Percentiles rank a stretch among this genome's conserved stretches.
These are phyloP conservation scores for Beris chalybata DNA, from an alignment of 2,888 invertebrate genomes.

Conservation along the genomic window DNA sequence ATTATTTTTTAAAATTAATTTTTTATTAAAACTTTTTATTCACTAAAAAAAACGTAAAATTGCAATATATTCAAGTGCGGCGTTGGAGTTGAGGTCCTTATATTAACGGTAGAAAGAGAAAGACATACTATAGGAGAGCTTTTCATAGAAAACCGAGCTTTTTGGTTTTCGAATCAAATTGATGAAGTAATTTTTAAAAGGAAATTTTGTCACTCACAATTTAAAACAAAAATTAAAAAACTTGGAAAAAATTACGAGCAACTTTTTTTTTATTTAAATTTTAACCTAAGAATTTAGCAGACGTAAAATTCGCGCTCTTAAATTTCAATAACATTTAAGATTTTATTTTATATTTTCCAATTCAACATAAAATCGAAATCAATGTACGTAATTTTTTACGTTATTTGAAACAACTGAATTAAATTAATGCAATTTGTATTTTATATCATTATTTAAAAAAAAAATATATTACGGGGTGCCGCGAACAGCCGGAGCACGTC, in stretches of 20 bases:
- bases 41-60: too few relatives aligned
- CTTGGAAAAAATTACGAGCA: too few relatives aligned
- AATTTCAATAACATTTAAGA: too few relatives aligned
- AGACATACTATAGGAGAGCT: constrained; percentile 11
- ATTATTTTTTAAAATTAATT: too few relatives aligned
- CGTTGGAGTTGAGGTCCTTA: constrained; percentile 13
- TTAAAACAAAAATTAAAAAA: too few relatives aligned
- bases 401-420: neutral
- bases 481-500: constrained; percentile 47
- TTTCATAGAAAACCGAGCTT: constrained; percentile 11
- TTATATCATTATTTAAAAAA: constrained; percentile 43
- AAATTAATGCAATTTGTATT: constrained; percentile 23
- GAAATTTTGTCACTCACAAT: constrained; percentile 21
- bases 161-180: constrained; percentile 20
- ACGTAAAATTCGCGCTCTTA: too few relatives aligned
- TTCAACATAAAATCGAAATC: constrained; percentile 12
- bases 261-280: too few relatives aligned
- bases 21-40: too few relatives aligned
- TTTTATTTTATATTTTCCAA: too few relatives aligned
- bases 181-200: constrained; percentile 2
- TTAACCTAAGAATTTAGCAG: too few relatives aligned
- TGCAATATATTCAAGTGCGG: constrained; percentile 8
- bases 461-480: constrained; percentile 41
- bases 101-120: constrained; percentile 22
- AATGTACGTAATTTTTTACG: constrained; percentile 3